Conservation (phyloP, 2,888 invertebrate genomes). For the Metalampra italica region DNA sequence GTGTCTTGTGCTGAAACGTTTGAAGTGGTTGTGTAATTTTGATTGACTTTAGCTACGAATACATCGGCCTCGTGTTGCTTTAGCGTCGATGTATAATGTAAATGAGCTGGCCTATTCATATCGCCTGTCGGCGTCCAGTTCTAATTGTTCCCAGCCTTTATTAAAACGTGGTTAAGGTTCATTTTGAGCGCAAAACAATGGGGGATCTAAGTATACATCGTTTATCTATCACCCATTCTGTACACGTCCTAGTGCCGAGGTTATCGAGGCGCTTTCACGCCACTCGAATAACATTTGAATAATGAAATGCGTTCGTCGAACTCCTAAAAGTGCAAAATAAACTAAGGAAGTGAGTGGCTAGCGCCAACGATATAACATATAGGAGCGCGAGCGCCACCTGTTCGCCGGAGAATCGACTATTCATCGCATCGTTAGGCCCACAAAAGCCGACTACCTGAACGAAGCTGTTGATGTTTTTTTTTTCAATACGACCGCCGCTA, state of each 20-base stretch:
- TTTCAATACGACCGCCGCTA: conserved; percentile 21
- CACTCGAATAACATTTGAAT: conserved; percentile 71
- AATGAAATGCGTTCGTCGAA: conserved; percentile 67
- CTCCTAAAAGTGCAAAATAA: conserved; percentile 63
- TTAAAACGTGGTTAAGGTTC: conserved; percentile 33
- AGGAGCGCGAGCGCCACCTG: conserved; percentile 66
- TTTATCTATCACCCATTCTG: conserved; percentile 52
- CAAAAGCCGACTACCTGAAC: conserved; percentile 58
- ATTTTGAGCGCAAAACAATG: conserved; percentile 30
- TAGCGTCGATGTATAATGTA: conserved; percentile 43
- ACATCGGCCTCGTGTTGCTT: conserved; percentile 37
- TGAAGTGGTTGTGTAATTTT: conserved; percentile 28
- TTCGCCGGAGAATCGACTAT: conserved; percentile 34
- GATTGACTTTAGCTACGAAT: conserved; percentile 45
- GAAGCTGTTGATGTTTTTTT: conserved; percentile 32
- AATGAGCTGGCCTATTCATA: conserved; percentile 37
- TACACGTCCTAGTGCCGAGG: conserved; percentile 57
- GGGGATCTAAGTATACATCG: conserved; percentile 37
- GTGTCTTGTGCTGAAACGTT: conserved; percentile 12
- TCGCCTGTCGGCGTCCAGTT: conserved; percentile 28
- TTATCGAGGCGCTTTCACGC: conserved; percentile 72
- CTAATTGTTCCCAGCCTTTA: conserved; percentile 37
- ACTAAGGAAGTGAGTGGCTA: conserved; percentile 29
- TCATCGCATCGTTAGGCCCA: conserved; percentile 60
- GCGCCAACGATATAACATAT: conserved; percentile 26